Conservation (phyloP, 2,797 vertebrate species). For the Taeniopygia guttata region DNA sequence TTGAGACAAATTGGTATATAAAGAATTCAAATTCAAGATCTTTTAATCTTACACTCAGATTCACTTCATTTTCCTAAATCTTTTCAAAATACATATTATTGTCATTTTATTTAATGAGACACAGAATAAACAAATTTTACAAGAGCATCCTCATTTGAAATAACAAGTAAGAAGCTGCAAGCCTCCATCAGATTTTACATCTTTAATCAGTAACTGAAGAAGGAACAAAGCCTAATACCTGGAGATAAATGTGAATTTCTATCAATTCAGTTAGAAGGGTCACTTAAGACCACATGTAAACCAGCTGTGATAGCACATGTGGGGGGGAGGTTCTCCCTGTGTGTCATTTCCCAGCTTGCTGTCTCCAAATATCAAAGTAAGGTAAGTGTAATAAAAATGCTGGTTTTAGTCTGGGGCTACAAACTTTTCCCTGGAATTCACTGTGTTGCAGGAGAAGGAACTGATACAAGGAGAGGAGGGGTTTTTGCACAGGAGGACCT, state of each 20-base stretch:
- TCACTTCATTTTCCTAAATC: not conserved
- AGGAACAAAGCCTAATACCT: not conserved
- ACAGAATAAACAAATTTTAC: not conserved
- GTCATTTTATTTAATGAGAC: not conserved
- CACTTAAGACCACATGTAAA: not conserved
- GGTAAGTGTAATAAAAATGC: not conserved
- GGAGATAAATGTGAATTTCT: not conserved
- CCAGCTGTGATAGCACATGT: not conserved
- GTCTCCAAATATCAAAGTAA: not conserved
- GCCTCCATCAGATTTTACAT: not conserved
- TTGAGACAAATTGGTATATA: not conserved
- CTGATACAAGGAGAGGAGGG: not conserved
- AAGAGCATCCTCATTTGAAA: not conserved
- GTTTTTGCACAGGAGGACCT: not conserved
- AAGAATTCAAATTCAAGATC: not conserved
- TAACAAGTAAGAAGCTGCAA: not conserved
- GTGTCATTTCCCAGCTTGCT: not conserved
- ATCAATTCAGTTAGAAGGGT: not conserved
- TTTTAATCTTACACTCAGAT: not conserved
- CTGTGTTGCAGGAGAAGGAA: rapidly evolving
- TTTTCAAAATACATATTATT: not conserved
- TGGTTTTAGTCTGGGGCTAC: not conserved
- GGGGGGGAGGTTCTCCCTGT: not conserved
- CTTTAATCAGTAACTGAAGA: not conserved
- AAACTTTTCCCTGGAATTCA: not conserved